phyloP scores from a whole-genome alignment of 2,888 invertebrate genomes.

The Heliconius sara region DNA sequence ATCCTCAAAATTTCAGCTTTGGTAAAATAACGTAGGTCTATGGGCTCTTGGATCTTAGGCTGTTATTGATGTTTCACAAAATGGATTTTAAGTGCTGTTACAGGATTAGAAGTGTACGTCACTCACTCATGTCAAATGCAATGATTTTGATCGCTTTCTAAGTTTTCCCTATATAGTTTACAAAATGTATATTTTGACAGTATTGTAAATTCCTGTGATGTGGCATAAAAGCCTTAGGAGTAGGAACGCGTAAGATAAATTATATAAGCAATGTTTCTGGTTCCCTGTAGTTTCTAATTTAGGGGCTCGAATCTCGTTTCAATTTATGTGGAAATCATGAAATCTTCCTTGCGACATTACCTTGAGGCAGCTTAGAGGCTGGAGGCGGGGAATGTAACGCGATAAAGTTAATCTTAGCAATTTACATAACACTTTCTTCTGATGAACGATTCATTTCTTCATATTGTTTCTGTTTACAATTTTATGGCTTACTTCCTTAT shows the following conservation, averaged over 20 bases:
- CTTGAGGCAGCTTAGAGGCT: constrained; percentile 39
- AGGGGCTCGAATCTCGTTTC: constrained; percentile 33
- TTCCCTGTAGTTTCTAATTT: constrained; percentile 34
- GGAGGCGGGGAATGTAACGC: constrained; percentile 48
- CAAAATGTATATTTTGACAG: not conserved
- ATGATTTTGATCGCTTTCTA: not conserved
- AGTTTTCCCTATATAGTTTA: not conserved
- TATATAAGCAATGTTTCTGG: constrained; percentile 12
- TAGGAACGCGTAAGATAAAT: not conserved
- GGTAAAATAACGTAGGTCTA: too few relatives aligned
- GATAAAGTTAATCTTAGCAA: constrained; percentile 66
- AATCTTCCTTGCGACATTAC: constrained; percentile 42
- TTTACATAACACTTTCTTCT: constrained; percentile 61
- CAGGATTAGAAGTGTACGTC: not conserved
- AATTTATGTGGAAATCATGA: constrained; percentile 40
- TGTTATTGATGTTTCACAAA: not conserved
- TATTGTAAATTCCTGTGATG: not conserved
- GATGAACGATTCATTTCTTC: constrained; percentile 36
- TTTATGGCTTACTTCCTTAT: not conserved
- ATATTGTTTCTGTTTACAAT: not conserved
- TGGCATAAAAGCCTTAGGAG: not conserved
- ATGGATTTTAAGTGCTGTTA: not conserved
- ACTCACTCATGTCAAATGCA: constrained; percentile 3
- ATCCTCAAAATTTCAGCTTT: too few relatives aligned
- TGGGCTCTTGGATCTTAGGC: too few relatives aligned